Percentiles rank a stretch among this genome's conserved stretches.
Conservation (phyloP, 23 tunicate species). For the Styela clava region DNA sequence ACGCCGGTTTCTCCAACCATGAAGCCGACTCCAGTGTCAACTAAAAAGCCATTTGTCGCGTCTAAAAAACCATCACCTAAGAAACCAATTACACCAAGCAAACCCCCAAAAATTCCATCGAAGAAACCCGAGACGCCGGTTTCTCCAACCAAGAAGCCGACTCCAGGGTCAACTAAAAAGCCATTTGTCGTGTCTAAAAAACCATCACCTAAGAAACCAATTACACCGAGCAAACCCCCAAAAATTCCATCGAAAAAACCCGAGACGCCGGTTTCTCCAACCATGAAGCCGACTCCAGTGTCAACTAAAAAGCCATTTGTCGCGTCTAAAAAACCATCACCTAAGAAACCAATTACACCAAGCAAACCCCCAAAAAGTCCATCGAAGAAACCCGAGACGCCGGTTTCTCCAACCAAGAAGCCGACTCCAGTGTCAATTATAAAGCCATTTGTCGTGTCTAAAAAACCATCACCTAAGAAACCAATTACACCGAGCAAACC, state of each 20-base stretch:
- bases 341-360: no score
- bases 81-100: neutral
- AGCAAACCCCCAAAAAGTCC: neutral
- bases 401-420: no score
- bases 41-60: neutral
- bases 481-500: neutral
- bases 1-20: neutral
- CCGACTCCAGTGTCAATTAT: neutral
- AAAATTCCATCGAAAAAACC: neutral
- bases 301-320: neutral
- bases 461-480: neutral
- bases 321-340: neutral
- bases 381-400: neutral
- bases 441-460: neutral
- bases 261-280: neutral
- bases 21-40: neutral
- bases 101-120: no score
- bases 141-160: no score
- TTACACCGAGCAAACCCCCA: no score
- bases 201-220: no score
- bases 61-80: constrained; percentile 1
- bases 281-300: neutral
- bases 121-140: no score
- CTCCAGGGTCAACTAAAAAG: neutral
- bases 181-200: neutral